These are phyloP conservation scores for Cranoglanis bouderius DNA, from an alignment of 2,113 vertebrate species.

Conservation along the genomic window DNA sequence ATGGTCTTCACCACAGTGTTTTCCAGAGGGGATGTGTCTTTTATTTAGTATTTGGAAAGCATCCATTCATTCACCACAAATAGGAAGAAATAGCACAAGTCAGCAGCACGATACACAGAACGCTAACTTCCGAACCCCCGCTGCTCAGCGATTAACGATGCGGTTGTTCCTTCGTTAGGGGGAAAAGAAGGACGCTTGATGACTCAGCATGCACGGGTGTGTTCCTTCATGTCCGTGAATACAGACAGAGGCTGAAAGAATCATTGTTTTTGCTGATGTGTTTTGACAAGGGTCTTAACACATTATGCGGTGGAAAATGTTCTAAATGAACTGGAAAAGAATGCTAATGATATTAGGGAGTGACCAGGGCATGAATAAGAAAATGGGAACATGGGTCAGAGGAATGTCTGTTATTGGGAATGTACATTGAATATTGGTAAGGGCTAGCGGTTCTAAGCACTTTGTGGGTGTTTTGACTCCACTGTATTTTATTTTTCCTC, in stretches of 20 bases:
- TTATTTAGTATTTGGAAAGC: constrained; percentile 14
- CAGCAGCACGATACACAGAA: constrained; percentile 16
- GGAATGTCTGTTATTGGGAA: constrained; percentile 10
- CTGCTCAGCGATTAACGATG: constrained; percentile 29
- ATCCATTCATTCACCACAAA: constrained; percentile 31
- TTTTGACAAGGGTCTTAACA: constrained; percentile 26
- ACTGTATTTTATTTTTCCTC: constrained; percentile 17
- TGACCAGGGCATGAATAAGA: not conserved
- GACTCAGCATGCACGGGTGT: constrained; percentile 20
- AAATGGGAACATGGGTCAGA: constrained; percentile 12
- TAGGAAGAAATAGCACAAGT: constrained; percentile 33
- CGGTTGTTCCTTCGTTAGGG: constrained; percentile 9
- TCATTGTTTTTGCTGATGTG: not conserved
- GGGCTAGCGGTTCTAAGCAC: not conserved
- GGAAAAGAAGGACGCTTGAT: not conserved
- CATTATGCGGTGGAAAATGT: constrained; percentile 2
- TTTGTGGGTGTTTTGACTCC: constrained; percentile 36
- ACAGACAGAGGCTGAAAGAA: not conserved
- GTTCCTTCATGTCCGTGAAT: not conserved
- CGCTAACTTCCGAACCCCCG: constrained; percentile 20
- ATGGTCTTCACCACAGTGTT: constrained; percentile 21
- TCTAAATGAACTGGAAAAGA: constrained; percentile 2
- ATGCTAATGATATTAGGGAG: not conserved
- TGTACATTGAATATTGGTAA: constrained; percentile 14
- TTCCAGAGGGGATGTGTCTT: not conserved